Evolutionary conservation across 2,888 invertebrate species (phyloP).

Genomic region (Tachina lurida): DNA sequence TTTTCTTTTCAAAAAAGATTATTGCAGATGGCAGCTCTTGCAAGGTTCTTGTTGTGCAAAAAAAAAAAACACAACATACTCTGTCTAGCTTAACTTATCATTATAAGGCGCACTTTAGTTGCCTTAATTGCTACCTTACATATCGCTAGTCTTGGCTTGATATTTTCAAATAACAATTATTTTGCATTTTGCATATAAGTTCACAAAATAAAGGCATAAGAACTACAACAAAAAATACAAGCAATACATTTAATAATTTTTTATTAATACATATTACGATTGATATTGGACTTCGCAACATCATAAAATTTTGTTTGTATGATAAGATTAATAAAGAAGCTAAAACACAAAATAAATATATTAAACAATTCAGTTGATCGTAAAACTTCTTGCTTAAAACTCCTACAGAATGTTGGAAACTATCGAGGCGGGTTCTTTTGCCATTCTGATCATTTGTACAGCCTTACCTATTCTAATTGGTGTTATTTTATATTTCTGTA

Average conservation of each 20-base stretch:
- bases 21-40: too few relatives aligned
- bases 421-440: slow-evolving; percentile 37
- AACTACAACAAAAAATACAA: not conserved
- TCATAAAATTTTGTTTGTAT: not conserved
- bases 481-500: slow-evolving; percentile 74
- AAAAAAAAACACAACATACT: too few relatives aligned
- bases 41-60: too few relatives aligned
- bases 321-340: slow-evolving; percentile 52
- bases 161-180: not conserved
- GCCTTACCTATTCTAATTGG: not conserved
- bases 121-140: not conserved
- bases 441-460: slow-evolving; percentile 56
- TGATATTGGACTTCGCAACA: not conserved
- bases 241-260: not conserved
- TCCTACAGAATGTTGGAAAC: slow-evolving; percentile 73
- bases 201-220: not conserved
- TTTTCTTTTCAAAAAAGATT: too few relatives aligned
- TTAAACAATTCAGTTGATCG: not conserved
- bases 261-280: slow-evolving; percentile 12
- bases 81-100: slow-evolving; percentile 2
- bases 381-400: slow-evolving; percentile 55
- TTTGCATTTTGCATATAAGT: not conserved
- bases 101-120: not conserved
- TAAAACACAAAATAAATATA: not conserved
- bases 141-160: not conserved